These are phyloP conservation scores for Pipistrellus kuhlii DNA, from an alignment of 2,797 vertebrate species.

Conservation along the genomic window DNA sequence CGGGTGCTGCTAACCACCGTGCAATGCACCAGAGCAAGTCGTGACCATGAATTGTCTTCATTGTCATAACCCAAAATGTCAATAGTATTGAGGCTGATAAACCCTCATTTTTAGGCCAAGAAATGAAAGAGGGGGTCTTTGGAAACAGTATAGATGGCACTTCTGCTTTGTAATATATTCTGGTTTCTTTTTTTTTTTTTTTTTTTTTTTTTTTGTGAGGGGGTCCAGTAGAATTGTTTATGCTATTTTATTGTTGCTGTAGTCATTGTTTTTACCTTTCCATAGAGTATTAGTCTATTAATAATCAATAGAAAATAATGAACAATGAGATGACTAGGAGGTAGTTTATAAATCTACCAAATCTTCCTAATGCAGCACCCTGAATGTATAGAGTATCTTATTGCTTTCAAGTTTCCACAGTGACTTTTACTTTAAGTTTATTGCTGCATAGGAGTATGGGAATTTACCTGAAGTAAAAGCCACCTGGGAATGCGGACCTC, in stretches of 20 bases:
- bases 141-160: conserved; percentile 82
- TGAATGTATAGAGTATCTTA: conserved; percentile 78
- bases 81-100: not conserved
- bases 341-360: conserved; percentile 79
- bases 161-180: conserved; percentile 85
- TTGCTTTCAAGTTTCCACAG: conserved; percentile 62
- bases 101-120: not conserved
- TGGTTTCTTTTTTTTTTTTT: conserved; percentile 87
- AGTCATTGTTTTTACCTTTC: conserved; percentile 77
- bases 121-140: conserved; percentile 81
- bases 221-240: conserved; percentile 85
- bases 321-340: conserved; percentile 67
- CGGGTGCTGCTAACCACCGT: not conserved
- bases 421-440: conserved; percentile 74
- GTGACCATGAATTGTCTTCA: not conserved
- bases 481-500: conserved; percentile 86
- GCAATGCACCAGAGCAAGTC: not conserved
- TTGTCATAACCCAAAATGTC: not conserved
- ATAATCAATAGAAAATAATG: conserved; percentile 69
- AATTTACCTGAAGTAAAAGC: conserved; percentile 73
- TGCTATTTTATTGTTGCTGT: conserved; percentile 72
- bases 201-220: conserved; percentile 87
- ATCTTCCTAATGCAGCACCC: conserved; percentile 84
- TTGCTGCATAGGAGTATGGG: conserved; percentile 55
- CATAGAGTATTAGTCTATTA: conserved; percentile 76